These are phyloP conservation scores for Onychomys leucogaster DNA, from an alignment of 2,797 vertebrate species.

Conservation along the genomic window DNA sequence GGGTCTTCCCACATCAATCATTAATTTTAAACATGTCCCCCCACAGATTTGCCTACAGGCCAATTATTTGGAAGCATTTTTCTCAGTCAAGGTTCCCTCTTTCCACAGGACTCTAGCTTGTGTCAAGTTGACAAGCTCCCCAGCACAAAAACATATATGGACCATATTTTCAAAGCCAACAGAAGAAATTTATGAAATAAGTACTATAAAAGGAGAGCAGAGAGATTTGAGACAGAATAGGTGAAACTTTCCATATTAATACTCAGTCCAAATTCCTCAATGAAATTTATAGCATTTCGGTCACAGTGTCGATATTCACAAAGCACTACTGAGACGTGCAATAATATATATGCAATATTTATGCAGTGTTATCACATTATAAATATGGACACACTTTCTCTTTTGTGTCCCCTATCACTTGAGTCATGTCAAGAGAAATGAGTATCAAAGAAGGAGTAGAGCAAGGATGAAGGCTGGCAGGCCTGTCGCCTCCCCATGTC, in stretches of 20 bases:
- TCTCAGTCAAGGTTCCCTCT: background rate
- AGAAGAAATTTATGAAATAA: constrained; percentile 1
- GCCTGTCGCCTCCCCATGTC: background rate
- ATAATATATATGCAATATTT: background rate
- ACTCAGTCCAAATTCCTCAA: background rate
- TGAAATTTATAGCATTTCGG: background rate
- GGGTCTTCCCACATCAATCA: background rate
- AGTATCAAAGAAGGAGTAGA: background rate
- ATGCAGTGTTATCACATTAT: background rate
- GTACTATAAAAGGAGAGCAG: background rate
- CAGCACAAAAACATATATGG: background rate
- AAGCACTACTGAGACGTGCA: background rate
- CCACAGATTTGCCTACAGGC: background rate
- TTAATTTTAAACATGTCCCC: background rate
- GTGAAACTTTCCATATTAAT: background rate
- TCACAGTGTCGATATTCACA: background rate
- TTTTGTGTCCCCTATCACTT: background rate
- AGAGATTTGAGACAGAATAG: background rate
- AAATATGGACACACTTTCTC: background rate
- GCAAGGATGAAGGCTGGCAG: background rate
- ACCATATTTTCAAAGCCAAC: background rate
- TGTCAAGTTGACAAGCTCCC: background rate
- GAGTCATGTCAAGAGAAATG: background rate
- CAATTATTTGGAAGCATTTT: background rate
- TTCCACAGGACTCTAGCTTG: background rate